A percentile compares a stretch with the other conserved stretches of the same genome.
phyloP scores from a whole-genome alignment of 2,113 vertebrate genomes.

The Sterrhoptilus dennistouni region DNA sequence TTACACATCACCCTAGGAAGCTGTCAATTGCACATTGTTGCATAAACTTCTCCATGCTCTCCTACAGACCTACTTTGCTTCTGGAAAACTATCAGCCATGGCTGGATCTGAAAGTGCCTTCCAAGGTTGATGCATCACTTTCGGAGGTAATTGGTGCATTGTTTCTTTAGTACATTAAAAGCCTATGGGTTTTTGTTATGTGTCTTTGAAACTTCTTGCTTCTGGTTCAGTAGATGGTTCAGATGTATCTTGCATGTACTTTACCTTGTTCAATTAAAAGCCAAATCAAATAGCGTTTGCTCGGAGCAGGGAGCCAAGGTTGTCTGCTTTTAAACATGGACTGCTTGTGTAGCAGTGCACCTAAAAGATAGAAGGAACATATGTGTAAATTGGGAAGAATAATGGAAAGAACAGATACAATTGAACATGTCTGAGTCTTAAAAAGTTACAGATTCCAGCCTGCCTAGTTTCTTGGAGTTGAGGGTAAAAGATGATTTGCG shows the following conservation, averaged over 20 bases:
- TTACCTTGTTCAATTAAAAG: not conserved
- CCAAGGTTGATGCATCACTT: slow-evolving; percentile 92
- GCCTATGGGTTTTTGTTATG: rapidly evolving
- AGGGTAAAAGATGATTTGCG: not conserved
- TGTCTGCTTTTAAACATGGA: not conserved
- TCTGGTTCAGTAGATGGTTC: not conserved
- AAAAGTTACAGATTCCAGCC: not conserved
- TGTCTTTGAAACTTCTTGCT: not conserved
- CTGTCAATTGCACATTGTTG: not conserved
- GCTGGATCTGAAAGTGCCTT: slow-evolving; percentile 90
- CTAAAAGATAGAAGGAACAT: not conserved
- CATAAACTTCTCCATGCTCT: not conserved
- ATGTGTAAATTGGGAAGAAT: not conserved
- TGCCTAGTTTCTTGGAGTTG: not conserved
- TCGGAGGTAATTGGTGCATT: slow-evolving; percentile 83
- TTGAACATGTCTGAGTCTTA: rapidly evolving
- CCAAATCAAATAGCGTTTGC: not conserved
- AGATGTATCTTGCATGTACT: rapidly evolving
- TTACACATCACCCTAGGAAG: not conserved
- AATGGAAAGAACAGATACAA: not conserved
- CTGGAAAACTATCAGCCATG: slow-evolving; percentile 96
- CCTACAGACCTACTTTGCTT: slow-evolving; percentile 84
- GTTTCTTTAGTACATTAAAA: not conserved
- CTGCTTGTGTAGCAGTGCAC: not conserved
- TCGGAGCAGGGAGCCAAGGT: not conserved